Conservation (phyloP, 2,888 invertebrate genomes). For the Lampropteryx suffumata region DNA sequence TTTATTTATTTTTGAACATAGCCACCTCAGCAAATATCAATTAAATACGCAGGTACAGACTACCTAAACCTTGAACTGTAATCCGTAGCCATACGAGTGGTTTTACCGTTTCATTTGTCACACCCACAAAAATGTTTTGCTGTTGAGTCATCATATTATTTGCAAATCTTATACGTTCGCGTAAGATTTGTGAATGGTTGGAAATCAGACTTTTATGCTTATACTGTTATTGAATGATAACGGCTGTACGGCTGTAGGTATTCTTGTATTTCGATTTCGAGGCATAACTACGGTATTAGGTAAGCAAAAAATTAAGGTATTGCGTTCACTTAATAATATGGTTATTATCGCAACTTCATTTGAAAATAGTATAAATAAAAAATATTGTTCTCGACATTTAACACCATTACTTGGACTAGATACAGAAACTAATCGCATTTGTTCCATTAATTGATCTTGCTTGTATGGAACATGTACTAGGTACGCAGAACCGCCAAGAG, state of each 20-base stretch:
- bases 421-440: too few species aligned
- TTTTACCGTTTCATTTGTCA: constrained; percentile 11
- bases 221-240: constrained; percentile 12
- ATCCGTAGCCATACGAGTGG: constrained; percentile 12
- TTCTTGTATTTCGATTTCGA: constrained; percentile 9
- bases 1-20: constrained; percentile 19
- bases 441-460: too few species aligned
- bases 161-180: constrained; percentile 16
- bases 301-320: too few species aligned
- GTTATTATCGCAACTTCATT: too few species aligned
- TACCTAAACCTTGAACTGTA: constrained; percentile 16
- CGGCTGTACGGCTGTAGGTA: too few species aligned
- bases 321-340: too few species aligned
- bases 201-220: constrained; percentile 6
- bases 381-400: too few species aligned
- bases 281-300: too few species aligned
- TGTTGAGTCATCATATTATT: constrained; percentile 26
- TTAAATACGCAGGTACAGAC: neutral
- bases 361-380: too few species aligned
- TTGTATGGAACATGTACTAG: too few species aligned
- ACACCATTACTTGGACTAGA: too few species aligned
- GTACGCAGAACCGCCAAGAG: too few species aligned
- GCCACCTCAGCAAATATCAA: constrained; percentile 5
- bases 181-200: constrained; percentile 24
- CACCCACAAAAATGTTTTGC: constrained; percentile 16